These are phyloP conservation scores for Cryptocephalus primarius DNA, from an alignment of 2,888 invertebrate species.

Conservation along the genomic window DNA sequence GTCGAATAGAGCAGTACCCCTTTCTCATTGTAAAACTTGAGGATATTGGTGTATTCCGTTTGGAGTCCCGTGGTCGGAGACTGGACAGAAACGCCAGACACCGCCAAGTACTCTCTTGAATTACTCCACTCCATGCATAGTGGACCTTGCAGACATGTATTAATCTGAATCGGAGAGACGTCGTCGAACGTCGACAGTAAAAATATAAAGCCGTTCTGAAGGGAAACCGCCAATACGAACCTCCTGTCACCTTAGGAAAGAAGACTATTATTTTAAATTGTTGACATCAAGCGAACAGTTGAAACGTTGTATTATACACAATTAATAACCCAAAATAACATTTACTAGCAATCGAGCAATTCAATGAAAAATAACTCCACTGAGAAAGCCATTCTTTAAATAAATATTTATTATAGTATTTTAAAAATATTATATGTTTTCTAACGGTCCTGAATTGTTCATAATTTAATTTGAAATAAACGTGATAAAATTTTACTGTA, in stretches of 20 bases:
- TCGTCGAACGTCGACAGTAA: conserved; percentile 88
- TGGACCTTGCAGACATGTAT: conserved; percentile 71
- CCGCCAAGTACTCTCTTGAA: conserved; percentile 82
- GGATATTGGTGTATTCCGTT: conserved; percentile 62
- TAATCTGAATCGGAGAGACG: conserved; percentile 77
- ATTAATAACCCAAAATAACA: no score
- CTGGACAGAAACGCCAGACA: conserved; percentile 65
- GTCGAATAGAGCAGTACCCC: conserved; percentile 74
- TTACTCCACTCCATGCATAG: conserved; percentile 95
- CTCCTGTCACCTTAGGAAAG: conserved; percentile 41
- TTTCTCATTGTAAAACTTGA: conserved; percentile 84
- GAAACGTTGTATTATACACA: no score
- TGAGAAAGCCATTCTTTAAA: no score
- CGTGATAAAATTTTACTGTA: no score
- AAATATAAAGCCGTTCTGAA: conserved; percentile 83
- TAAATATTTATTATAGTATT: no score
- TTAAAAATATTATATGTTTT: no score
- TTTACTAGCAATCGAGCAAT: no score
- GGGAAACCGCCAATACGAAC: conserved; percentile 77
- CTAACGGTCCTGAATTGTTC: no score
- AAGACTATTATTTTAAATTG: conserved; percentile 2
- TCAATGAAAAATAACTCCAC: no score
- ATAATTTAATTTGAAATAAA: no score
- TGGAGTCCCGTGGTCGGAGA: conserved; percentile 26
- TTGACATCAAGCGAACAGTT: neutral